Percentiles rank a stretch among this genome's conserved stretches.
These are phyloP conservation scores for Tiphia femorata DNA, from an alignment of 2,888 invertebrate species.

Conservation along the genomic window DNA sequence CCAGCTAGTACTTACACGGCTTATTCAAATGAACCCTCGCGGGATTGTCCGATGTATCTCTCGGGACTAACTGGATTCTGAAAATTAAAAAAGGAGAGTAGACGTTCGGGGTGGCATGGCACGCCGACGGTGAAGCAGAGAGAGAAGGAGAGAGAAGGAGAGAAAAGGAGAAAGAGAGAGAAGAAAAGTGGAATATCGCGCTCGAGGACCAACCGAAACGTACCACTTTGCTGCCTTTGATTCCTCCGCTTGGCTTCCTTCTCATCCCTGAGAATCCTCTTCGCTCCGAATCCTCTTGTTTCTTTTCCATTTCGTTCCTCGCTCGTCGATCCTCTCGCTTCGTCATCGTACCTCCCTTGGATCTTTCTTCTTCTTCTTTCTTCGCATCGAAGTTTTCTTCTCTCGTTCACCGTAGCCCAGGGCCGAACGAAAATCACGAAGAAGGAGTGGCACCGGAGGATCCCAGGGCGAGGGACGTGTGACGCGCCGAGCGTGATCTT, in stretches of 20 bases:
- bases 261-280: constrained; percentile 14
- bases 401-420: too few relatives aligned
- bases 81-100: constrained; percentile 60
- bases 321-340: background rate
- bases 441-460: too few relatives aligned
- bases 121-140: too few relatives aligned
- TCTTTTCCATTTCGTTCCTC: background rate
- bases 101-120: too few relatives aligned
- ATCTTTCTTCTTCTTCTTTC: background rate
- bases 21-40: constrained; percentile 64
- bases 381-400: too few relatives aligned
- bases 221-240: constrained; percentile 22
- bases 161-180: constrained; percentile 7
- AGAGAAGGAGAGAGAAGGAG: too few relatives aligned
- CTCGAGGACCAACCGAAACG: too few relatives aligned
- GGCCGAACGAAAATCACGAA: too few relatives aligned
- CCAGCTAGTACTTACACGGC: constrained; percentile 61
- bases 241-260: constrained; percentile 18
- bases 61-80: constrained; percentile 60
- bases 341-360: background rate
- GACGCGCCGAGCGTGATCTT: too few relatives aligned
- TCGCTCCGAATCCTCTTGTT: too few relatives aligned
- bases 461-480: too few relatives aligned
- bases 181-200: background rate
- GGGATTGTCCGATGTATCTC: constrained; percentile 63